phyloP scores from a whole-genome alignment of 2,888 invertebrate genomes.

The Drosophila emarginata region DNA sequence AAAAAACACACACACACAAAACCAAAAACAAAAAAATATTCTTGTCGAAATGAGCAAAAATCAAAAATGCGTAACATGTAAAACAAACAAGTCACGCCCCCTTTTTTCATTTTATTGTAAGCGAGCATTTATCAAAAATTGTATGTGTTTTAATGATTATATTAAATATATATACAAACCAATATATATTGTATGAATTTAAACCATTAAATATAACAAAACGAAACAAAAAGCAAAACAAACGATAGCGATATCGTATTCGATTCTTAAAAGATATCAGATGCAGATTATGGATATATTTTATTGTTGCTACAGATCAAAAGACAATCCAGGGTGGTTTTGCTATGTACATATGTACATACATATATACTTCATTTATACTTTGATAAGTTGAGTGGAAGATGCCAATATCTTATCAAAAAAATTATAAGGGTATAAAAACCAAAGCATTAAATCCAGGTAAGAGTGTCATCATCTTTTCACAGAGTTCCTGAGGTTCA shows the following conservation, averaged over 20 bases:
- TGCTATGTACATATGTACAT: too few species aligned
- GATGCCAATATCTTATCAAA: background rate
- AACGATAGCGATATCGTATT: slow-evolving; percentile 3
- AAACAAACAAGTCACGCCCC: slow-evolving; percentile 11
- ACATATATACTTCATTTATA: too few species aligned
- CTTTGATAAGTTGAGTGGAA: too few species aligned
- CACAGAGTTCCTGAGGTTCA: background rate
- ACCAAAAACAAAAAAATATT: slow-evolving; percentile 51
- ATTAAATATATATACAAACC: slow-evolving; percentile 65
- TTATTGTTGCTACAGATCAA: too few species aligned
- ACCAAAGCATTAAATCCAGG: background rate
- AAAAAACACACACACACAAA: too few species aligned
- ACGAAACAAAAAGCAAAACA: slow-evolving; percentile 3
- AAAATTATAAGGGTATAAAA: background rate
- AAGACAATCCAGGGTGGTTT: too few species aligned
- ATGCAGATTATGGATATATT: too few species aligned
- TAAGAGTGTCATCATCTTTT: slow-evolving; percentile 56
- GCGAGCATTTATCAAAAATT: slow-evolving; percentile 77
- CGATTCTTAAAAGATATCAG: background rate
- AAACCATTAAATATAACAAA: slow-evolving; percentile 57
- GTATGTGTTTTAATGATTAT: slow-evolving; percentile 79
- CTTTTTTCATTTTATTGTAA: slow-evolving; percentile 69
- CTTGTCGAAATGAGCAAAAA: slow-evolving; percentile 63
- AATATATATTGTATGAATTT: slow-evolving; percentile 58
- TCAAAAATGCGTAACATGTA: slow-evolving; percentile 24